Evolutionary conservation across 2,113 vertebrate species (phyloP).

Genomic region (Tragulus kanchil): DNA sequence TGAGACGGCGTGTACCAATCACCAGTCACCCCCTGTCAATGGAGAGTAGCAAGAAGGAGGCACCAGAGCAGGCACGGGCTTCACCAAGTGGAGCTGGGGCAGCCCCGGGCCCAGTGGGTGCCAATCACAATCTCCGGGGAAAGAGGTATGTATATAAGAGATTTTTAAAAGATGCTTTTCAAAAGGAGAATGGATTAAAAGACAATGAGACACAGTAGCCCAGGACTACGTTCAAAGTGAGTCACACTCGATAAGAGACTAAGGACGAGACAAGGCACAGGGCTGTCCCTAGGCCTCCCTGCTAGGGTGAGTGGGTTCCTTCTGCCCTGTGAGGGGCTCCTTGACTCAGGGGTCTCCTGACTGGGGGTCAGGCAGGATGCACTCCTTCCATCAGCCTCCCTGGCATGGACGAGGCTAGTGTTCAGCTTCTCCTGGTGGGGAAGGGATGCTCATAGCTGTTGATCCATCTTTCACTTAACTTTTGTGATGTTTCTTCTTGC

Average conservation of each 20-base stretch:
- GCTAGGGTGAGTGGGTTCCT: accelerated
- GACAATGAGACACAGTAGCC: neutral
- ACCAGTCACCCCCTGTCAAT: neutral
- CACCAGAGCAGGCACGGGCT: neutral
- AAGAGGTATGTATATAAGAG: neutral
- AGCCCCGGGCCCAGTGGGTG: neutral
- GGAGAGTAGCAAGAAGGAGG: neutral
- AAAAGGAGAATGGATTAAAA: neutral
- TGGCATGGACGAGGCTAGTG: accelerated
- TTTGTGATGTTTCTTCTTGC: neutral
- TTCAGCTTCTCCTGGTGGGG: neutral
- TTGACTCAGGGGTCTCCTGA: neutral
- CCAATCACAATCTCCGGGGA: neutral
- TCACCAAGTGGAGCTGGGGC: neutral
- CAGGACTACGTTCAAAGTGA: neutral
- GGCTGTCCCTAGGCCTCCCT: neutral
- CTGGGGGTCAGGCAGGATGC: neutral
- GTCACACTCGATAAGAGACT: neutral
- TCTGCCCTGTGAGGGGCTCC: neutral
- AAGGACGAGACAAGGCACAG: neutral
- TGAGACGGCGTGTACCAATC: neutral
- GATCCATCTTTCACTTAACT: neutral
- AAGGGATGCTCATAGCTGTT: neutral
- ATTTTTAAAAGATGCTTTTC: neutral
- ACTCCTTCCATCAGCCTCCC: neutral